These are phyloP conservation scores for Dyspetes luteomarginatus DNA, from an alignment of 2,888 invertebrate species.

Conservation along the genomic window DNA sequence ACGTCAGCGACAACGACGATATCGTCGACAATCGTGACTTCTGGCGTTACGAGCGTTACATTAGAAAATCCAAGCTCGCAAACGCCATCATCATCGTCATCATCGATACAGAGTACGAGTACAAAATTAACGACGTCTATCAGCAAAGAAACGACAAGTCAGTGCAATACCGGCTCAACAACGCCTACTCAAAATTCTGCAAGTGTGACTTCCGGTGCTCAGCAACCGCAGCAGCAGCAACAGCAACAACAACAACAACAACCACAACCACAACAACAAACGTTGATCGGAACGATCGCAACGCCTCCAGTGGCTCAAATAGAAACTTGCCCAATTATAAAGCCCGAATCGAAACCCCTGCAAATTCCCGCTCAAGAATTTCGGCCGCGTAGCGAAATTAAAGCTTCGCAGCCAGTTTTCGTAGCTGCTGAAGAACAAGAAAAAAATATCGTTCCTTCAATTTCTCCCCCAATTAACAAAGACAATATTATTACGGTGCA, in stretches of 20 bases:
- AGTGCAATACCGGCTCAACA: conserved; percentile 70
- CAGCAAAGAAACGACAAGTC: conserved; percentile 72
- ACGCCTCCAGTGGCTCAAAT: conserved; percentile 21
- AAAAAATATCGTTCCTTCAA: conserved; percentile 52
- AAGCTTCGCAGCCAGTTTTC: conserved; percentile 51
- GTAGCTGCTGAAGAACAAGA: conserved; percentile 70
- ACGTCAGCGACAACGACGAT: conserved; percentile 43
- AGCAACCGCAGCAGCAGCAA: conserved; percentile 26
- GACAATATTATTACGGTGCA: conserved; percentile 23
- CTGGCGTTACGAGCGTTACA: background rate
- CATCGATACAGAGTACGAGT: conserved; percentile 24
- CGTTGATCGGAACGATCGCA: conserved; percentile 34
- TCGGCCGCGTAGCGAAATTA: conserved; percentile 75
- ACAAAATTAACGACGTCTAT: conserved; percentile 48
- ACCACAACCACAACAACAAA: conserved; percentile 7
- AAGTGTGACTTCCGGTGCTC: conserved; percentile 45
- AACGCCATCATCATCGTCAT: background rate
- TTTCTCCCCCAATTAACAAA: conserved; percentile 11
- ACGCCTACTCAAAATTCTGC: conserved; percentile 70
- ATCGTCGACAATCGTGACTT: conserved; percentile 56
- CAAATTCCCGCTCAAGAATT: conserved; percentile 74
- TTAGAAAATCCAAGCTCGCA: conserved; percentile 16
- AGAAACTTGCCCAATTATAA: conserved; percentile 29
- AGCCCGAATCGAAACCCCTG: conserved; percentile 74
- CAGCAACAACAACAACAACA: background rate